Evolutionary conservation across 2,888 invertebrate genomes (phyloP), one percentile per base, ranked within the genome.

Genomic region (Eueremaeus valkanovi): DNA sequence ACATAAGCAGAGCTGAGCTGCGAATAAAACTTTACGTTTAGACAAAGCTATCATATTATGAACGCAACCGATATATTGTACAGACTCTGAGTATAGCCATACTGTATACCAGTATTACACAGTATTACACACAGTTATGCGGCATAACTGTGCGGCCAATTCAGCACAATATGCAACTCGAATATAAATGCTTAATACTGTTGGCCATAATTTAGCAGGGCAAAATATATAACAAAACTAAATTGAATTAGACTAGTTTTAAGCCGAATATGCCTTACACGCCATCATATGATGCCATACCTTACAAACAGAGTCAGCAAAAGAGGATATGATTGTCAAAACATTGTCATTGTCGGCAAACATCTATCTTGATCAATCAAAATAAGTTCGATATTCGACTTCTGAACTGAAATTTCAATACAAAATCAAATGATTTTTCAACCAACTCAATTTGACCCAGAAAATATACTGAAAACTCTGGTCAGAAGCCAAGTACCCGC

Each of bases 141-240:
- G 40, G 40, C 40, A 5, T 3, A 5, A 49, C 3, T 49, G 27
- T 21, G 24, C n/a, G n/a, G 58, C 58, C 11, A 58, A 63, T 9
- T 63, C 63, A 63, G 63, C 63, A 63, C 29, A 63, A 63, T 63
- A 63, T 63, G 63, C 63, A 63, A 31, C 33, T 31, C 6, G 63
- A 63, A 63, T 63, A 63, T 63, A 63, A 63, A 63, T 63, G 63
- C 63, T 63, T 63, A 63, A 29, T 63, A 63, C 63, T 63, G 33
- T 29, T 31, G 63, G 63, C 63, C 63, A 63, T 63, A 63, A 63
- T 63, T 63, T 18, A n/a, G n/a, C n/a, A n/a, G n/a, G n/a, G 29
- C 31, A 9, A 63, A 8, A 24, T 45, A 55, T 55, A 55, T 5
- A 6, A 55, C 6, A 55, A 24, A 27, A 24, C 21, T 24, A 21